Evolutionary conservation across 2,113 vertebrate species (phyloP).

Genomic region (Heterocephalus glaber): DNA sequence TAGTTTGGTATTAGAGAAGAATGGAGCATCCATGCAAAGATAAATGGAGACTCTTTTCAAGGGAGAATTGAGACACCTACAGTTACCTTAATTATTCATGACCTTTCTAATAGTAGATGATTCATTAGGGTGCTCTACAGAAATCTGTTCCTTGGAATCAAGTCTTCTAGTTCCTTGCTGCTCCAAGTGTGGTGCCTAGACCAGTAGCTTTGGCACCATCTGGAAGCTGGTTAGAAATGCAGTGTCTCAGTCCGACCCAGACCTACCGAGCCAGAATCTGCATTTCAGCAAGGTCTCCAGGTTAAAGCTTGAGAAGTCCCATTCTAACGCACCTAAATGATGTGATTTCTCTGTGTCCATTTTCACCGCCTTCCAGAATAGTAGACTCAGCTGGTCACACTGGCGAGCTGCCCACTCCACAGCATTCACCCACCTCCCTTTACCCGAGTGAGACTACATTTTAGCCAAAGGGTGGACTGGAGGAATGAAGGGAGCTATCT

Average conservation of each 20-base stretch:
- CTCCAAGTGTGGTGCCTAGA: not conserved
- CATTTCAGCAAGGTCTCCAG: not conserved
- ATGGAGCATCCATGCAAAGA: not conserved
- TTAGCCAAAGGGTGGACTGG: not conserved
- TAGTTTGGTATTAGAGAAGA: constrained; percentile 35
- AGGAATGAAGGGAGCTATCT: not conserved
- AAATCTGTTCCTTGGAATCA: not conserved
- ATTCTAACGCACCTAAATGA: not conserved
- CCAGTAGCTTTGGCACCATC: not conserved
- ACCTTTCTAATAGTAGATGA: not conserved
- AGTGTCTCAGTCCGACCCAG: not conserved
- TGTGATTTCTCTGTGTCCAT: not conserved
- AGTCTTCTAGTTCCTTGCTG: not conserved
- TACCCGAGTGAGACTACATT: not conserved
- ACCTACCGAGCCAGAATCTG: not conserved
- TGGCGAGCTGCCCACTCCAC: not conserved
- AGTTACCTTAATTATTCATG: not conserved
- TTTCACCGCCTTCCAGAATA: not conserved
- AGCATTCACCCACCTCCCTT: not conserved
- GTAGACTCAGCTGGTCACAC: not conserved
- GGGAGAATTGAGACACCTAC: not conserved
- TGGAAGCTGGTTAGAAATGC: not conserved
- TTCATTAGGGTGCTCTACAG: not conserved
- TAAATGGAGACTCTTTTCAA: not conserved
- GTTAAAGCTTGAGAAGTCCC: not conserved